Conservation (phyloP, 2,888 invertebrate genomes). For the Erynnis tages region DNA sequence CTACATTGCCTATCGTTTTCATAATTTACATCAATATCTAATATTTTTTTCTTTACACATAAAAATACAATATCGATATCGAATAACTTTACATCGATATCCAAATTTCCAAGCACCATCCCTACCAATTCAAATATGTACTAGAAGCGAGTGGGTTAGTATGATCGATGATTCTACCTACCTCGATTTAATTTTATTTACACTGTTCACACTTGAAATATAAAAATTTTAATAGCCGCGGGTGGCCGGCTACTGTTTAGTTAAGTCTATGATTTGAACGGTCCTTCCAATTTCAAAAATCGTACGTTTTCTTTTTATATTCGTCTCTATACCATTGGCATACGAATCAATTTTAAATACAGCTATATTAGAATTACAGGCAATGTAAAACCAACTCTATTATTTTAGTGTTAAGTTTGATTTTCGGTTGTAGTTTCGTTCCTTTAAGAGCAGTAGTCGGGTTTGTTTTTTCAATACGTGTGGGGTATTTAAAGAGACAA, state of each 20-base stretch:
- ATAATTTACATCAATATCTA: no score
- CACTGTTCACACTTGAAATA: constrained; percentile 63
- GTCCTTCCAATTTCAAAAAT: constrained; percentile 37
- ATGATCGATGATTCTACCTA: constrained; percentile 64
- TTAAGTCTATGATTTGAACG: constrained; percentile 58
- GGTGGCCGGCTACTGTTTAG: constrained; percentile 77
- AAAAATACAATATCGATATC: not conserved
- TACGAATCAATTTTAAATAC: not conserved
- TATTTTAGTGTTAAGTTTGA: constrained; percentile 30
- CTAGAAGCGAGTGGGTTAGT: constrained; percentile 50
- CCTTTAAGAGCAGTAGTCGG: constrained; percentile 1
- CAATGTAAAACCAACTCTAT: constrained; percentile 20
- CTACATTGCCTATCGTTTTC: no score
- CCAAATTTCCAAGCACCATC: constrained; percentile 33
- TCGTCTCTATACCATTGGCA: not conserved
- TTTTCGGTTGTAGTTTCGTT: constrained; percentile 27
- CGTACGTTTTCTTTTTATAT: not conserved
- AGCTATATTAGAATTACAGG: not conserved
- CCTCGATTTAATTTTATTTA: constrained; percentile 70
- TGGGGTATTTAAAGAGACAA: constrained; percentile 30
- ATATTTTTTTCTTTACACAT: no score
- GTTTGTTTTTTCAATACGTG: constrained; percentile 24
- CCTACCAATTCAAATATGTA: constrained; percentile 55
- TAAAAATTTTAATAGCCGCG: constrained; percentile 61
- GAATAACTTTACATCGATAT: not conserved